These are phyloP conservation scores for Cotesia chilonis DNA, from an alignment of 1,140 invertebrate species.

Conservation along the genomic window DNA sequence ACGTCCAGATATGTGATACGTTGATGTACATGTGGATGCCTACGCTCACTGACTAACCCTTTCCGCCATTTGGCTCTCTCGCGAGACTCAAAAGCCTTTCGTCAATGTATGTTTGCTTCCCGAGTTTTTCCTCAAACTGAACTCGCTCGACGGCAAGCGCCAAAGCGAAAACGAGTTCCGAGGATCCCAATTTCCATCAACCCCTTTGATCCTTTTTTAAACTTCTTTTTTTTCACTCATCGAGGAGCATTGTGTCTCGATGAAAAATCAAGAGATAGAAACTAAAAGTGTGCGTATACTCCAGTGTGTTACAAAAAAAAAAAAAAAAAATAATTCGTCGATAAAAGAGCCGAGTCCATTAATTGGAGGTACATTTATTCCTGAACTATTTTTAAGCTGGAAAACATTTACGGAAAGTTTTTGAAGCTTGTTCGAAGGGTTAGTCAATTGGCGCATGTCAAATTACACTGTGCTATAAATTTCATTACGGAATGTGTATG, in stretches of 20 bases:
- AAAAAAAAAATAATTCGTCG: too few relatives aligned
- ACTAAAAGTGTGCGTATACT: neutral
- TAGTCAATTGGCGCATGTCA: too few relatives aligned
- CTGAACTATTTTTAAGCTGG: too few relatives aligned
- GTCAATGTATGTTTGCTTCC: constrained; percentile 29
- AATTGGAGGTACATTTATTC: too few relatives aligned
- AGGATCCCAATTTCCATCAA: constrained; percentile 31
- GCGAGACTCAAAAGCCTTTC: constrained; percentile 27
- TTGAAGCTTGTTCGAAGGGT: too few relatives aligned
- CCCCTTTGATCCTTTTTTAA: constrained; percentile 29
- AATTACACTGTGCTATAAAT: too few relatives aligned
- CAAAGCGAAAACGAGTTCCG: constrained; percentile 24
- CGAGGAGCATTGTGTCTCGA: constrained; percentile 26
- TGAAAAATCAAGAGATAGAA: constrained; percentile 5
- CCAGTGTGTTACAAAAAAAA: too few relatives aligned
- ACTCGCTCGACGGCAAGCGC: constrained; percentile 12
- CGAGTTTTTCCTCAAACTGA: constrained; percentile 27
- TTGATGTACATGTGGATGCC: neutral
- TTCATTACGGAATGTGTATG: too few relatives aligned
- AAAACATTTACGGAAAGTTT: too few relatives aligned
- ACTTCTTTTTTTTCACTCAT: constrained; percentile 19
- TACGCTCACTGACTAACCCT: constrained; percentile 10
- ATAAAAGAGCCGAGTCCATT: too few relatives aligned
- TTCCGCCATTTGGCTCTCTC: constrained; percentile 21
- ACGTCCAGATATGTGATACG: constrained; percentile 11